Evolutionary conservation across 1,140 invertebrate genomes (phyloP).

Genomic region (Diuraphis noxia): DNA sequence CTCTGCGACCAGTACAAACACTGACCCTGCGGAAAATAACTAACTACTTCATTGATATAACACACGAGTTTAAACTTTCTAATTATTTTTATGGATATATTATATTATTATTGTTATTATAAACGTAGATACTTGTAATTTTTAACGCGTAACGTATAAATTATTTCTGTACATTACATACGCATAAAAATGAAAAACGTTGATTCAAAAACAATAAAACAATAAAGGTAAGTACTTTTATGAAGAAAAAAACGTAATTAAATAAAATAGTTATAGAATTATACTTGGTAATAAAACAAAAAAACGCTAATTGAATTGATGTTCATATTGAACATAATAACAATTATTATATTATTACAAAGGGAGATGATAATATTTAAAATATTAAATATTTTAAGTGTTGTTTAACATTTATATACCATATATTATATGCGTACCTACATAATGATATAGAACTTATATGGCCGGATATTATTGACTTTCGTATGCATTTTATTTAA

Average conservation of each 20-base stretch:
- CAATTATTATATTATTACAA: not conserved
- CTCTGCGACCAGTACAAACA: not conserved
- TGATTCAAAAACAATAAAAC: not conserved
- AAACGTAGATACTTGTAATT: not conserved
- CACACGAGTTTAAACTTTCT: constrained; percentile 17
- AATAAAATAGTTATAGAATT: not conserved
- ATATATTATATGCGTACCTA: not conserved
- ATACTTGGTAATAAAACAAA: not conserved
- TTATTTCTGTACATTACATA: not conserved
- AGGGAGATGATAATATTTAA: not conserved
- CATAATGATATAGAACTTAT: not conserved
- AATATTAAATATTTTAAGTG: not conserved
- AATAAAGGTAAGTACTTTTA: not conserved
- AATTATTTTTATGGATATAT: not conserved
- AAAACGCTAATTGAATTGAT: not conserved
- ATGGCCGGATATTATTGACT: not conserved
- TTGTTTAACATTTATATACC: not conserved
- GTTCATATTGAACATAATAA: not conserved
- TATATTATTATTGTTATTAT: not conserved
- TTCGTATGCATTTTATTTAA: not conserved
- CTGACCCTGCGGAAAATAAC: constrained; percentile 3
- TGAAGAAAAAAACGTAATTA: not conserved
- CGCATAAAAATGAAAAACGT: not conserved
- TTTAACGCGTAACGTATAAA: not conserved
- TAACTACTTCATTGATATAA: not conserved